A percentile compares a stretch with the other conserved stretches of the same genome.
Conservation (phyloP, 1,140 invertebrate species). For the Rhyacophila brunnea region DNA sequence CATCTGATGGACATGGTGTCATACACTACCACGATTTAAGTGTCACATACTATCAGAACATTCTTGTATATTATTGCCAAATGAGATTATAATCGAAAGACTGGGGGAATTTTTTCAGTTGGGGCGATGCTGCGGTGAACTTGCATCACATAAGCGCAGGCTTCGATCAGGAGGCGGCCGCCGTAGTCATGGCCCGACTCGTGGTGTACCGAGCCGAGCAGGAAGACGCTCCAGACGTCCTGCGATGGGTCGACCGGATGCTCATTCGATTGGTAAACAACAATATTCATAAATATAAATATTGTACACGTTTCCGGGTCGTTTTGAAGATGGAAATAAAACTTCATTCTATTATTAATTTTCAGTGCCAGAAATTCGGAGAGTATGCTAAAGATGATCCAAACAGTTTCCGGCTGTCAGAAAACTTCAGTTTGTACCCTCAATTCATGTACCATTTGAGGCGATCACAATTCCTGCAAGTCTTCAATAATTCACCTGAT, state of each 20-base stretch:
- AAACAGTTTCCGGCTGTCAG: constrained; percentile 90
- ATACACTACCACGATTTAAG: too few species aligned
- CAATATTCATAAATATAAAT: too few species aligned
- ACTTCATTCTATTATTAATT: constrained; percentile 33
- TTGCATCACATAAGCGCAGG: constrained; percentile 84
- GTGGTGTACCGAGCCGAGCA: constrained; percentile 95
- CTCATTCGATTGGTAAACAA: constrained; percentile 87
- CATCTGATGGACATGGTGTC: too few species aligned
- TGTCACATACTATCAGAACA: too few species aligned
- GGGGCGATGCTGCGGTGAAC: constrained; percentile 80
- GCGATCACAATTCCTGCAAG: constrained; percentile 98
- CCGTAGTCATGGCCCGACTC: constrained; percentile 95
- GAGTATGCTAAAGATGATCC: constrained; percentile 98
- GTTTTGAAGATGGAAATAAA: too few species aligned
- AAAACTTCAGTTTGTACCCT: constrained; percentile 97
- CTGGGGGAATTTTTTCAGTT: too few species aligned
- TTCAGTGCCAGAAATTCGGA: constrained; percentile 97
- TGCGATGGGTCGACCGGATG: constrained; percentile 98
- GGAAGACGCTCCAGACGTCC: constrained; percentile 94
- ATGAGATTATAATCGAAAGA: too few species aligned
- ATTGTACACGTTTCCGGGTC: too few species aligned
- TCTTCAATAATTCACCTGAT: constrained; percentile 99
- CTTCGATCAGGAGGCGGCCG: constrained; percentile 97
- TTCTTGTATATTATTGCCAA: too few species aligned
- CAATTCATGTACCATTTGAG: constrained; percentile 99